These are phyloP conservation scores for Pterobdella sp. DNA, from an alignment of 2,888 invertebrate species.

Conservation along the genomic window DNA sequence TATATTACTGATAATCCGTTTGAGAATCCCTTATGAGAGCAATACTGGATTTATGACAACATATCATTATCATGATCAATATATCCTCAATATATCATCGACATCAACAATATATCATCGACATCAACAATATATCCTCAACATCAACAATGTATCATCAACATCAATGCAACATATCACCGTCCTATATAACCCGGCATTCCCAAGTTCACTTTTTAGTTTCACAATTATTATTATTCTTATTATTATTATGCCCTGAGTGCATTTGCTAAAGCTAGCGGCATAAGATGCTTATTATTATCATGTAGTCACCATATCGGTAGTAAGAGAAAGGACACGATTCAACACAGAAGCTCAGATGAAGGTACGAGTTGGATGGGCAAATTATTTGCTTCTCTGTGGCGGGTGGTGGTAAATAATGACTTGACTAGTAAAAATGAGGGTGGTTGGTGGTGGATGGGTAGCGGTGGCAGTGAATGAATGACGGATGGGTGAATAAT, in stretches of 20 bases:
- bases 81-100: too few species aligned
- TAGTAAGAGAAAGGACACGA: neutral
- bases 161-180: neutral
- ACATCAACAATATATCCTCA: neutral
- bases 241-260: neutral
- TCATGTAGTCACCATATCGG: neutral
- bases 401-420: neutral
- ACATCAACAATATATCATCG: neutral
- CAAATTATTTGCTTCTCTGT: conserved; percentile 8
- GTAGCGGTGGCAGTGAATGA: neutral
- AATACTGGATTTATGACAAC: too few species aligned
- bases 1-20: too few species aligned
- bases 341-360: neutral
- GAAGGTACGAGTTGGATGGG: neutral
- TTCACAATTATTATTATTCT: neutral
- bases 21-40: too few species aligned
- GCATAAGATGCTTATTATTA: neutral
- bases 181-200: neutral
- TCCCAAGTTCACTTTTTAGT: neutral
- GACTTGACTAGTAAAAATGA: neutral
- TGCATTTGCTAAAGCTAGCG: neutral
- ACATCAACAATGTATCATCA: neutral
- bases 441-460: neutral
- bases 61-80: too few species aligned
- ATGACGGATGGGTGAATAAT: neutral